Conservation (phyloP, 2,113 vertebrate species). For the Arizona elegans region DNA sequence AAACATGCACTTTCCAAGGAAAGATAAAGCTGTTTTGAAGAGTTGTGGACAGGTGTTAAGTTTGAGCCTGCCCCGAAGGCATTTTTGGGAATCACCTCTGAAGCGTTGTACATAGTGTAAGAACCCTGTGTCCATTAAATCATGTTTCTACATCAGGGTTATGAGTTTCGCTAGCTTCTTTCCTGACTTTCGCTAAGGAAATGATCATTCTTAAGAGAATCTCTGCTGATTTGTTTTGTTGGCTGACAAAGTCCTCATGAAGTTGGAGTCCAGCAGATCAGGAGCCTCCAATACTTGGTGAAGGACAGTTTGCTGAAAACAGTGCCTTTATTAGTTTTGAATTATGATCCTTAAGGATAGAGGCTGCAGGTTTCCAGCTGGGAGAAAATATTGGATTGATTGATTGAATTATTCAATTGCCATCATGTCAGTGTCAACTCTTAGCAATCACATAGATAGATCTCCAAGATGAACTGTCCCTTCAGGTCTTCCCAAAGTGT, state of each 20-base stretch:
- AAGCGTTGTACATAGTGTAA: background rate
- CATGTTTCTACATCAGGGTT: background rate
- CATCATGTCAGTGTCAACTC: background rate
- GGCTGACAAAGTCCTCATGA: background rate
- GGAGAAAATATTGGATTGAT: background rate
- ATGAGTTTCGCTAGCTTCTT: background rate
- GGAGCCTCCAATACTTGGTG: background rate
- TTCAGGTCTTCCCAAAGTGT: background rate
- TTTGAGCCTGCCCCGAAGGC: background rate
- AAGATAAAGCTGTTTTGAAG: background rate
- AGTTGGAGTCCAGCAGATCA: background rate
- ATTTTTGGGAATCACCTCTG: background rate
- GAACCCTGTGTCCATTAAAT: background rate
- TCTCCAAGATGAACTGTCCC: background rate
- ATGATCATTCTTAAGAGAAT: background rate
- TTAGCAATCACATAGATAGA: background rate
- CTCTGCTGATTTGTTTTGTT: background rate
- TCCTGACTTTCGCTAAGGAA: background rate
- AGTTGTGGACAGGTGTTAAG: background rate
- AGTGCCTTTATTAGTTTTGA: background rate
- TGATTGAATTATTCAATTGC: background rate
- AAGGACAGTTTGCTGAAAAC: background rate
- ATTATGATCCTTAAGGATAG: background rate
- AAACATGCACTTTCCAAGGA: background rate
- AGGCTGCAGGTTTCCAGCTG: background rate